phyloP scores from a whole-genome alignment of 2,888 invertebrate species.

The Apodemia mormo region DNA sequence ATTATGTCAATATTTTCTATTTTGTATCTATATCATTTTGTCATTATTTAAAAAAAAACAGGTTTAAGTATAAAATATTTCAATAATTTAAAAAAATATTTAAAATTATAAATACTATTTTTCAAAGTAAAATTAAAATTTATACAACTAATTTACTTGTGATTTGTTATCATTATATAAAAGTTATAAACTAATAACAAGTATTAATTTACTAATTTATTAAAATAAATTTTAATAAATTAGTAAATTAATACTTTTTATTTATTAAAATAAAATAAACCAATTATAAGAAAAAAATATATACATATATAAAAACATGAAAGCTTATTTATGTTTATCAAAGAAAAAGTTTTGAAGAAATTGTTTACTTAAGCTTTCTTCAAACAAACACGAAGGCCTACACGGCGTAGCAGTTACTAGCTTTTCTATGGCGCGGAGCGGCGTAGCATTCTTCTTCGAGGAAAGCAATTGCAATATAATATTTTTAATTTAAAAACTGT shows the following conservation, averaged over 20 bases:
- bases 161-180: too few species aligned
- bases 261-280: too few species aligned
- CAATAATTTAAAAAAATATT: neutral
- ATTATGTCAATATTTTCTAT: neutral
- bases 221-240: too few species aligned
- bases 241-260: too few species aligned
- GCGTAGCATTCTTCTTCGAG: neutral
- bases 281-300: neutral
- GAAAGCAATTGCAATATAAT: neutral
- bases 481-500: neutral
- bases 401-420: slow-evolving; percentile 10
- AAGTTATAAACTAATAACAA: neutral
- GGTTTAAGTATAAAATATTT: neutral
- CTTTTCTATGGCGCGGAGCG: neutral
- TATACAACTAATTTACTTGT: neutral
- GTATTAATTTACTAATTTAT: too few species aligned
- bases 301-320: neutral
- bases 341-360: neutral
- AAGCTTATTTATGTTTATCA: neutral
- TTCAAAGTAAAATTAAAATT: neutral
- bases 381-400: neutral
- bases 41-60: too few species aligned
- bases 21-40: neutral
- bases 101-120: neutral
- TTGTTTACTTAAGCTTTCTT: neutral